Evolutionary conservation across 2,797 vertebrate species (phyloP).

Genomic region (Eulemur albifrons): DNA sequence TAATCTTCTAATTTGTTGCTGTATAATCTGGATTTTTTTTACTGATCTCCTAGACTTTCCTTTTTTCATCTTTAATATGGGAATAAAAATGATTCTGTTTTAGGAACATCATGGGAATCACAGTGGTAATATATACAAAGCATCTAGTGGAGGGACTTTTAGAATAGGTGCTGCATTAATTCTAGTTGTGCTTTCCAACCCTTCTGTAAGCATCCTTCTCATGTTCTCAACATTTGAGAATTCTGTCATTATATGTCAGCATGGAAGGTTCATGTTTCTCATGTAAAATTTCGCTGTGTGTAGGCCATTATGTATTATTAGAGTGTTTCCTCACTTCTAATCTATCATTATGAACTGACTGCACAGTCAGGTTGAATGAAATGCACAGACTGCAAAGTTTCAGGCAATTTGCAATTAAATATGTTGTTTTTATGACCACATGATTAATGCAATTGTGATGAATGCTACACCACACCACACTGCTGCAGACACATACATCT

Average conservation of each 20-base stretch:
- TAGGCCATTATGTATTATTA: not conserved
- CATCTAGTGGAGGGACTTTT: not conserved
- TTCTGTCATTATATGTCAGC: too few species aligned
- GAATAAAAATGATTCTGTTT: not conserved
- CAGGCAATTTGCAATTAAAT: not conserved
- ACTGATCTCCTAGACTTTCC: not conserved
- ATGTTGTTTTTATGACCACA: not conserved
- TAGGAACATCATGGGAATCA: not conserved
- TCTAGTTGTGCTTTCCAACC: not conserved
- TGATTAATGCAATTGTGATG: accelerated
- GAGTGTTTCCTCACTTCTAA: not conserved
- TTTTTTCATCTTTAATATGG: not conserved
- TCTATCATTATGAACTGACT: not conserved
- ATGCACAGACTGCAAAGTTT: not conserved
- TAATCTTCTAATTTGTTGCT: not conserved
- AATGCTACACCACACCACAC: accelerated
- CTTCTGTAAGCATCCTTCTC: not conserved
- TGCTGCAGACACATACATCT: not conserved
- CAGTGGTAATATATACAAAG: not conserved
- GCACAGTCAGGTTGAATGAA: not conserved
- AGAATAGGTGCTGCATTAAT: not conserved
- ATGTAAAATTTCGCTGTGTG: accelerated
- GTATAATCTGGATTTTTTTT: not conserved
- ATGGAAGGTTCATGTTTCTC: not conserved
- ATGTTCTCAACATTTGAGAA: not conserved